Percentiles rank a stretch among this genome's conserved stretches.
Evolutionary conservation across 2,888 invertebrate species (phyloP).

Genomic region (Conistra vaccinii): DNA sequence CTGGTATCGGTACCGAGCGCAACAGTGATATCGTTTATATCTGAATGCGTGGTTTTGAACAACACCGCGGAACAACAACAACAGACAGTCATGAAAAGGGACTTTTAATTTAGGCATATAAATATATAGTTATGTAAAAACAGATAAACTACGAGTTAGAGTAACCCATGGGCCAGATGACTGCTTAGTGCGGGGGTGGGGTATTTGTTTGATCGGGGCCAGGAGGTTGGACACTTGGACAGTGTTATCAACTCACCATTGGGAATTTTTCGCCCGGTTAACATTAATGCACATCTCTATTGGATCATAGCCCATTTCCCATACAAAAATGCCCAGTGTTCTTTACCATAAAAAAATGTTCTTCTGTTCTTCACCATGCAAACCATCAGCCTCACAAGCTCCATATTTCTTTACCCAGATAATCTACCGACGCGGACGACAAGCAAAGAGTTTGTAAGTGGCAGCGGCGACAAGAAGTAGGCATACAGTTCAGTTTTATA

Average conservation of each 20-base stretch:
- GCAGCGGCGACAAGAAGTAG: conserved; percentile 79
- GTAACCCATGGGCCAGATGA: too few relatives aligned
- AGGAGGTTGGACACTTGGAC: too few relatives aligned
- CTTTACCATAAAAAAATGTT: too few relatives aligned
- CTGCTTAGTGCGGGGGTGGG: too few relatives aligned
- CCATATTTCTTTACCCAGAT: conserved; percentile 32
- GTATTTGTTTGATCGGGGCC: too few relatives aligned
- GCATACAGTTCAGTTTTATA: conserved; percentile 18
- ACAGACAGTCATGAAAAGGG: too few relatives aligned
- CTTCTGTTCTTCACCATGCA: too few relatives aligned
- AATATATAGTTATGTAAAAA: too few relatives aligned
- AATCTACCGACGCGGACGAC: conserved; percentile 85
- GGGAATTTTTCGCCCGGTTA: not conserved
- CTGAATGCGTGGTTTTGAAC: not conserved
- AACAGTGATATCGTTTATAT: too few relatives aligned
- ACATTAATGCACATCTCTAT: not conserved
- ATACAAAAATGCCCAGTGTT: not conserved
- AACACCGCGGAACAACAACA: not conserved
- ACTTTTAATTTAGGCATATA: too few relatives aligned
- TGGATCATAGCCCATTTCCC: not conserved
- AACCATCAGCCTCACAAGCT: not conserved
- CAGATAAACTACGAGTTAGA: not conserved
- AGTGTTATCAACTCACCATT: not conserved
- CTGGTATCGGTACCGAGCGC: too few relatives aligned
- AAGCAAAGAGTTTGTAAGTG: conserved; percentile 83